A percentile compares a stretch with the other conserved stretches of the same genome.
phyloP scores from a whole-genome alignment of 2,888 invertebrate genomes.

The Stenurella melanura region DNA sequence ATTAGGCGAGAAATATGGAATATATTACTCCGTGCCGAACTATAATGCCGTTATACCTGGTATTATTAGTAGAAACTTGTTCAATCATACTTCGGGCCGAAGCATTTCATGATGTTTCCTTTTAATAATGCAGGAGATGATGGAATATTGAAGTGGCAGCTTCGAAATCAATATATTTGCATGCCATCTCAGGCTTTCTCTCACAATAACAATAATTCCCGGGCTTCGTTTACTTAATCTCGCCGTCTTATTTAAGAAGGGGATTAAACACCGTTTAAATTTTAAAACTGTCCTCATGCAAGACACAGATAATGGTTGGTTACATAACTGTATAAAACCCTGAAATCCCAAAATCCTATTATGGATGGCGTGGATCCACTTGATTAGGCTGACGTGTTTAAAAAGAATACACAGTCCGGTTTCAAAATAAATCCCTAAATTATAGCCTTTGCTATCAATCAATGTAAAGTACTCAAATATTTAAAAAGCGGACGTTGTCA shows the following conservation, averaged over 20 bases:
- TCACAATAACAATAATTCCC: conserved; percentile 43
- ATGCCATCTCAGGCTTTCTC: conserved; percentile 34
- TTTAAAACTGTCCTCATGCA: conserved; percentile 53
- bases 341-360: conserved; percentile 50
- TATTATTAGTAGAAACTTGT: conserved; percentile 46
- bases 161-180: conserved; percentile 47
- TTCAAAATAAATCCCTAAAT: conserved; percentile 44
- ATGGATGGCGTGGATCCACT: conserved; percentile 48
- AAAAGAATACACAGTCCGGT: conserved; percentile 41
- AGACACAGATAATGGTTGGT: conserved; percentile 51
- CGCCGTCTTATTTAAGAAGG: conserved; percentile 40
- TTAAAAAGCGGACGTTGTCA: conserved; percentile 5
- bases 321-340: conserved; percentile 48
- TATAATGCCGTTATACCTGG: conserved; percentile 36
- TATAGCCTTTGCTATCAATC: conserved; percentile 30
- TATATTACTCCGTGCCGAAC: conserved; percentile 35
- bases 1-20: conserved; percentile 31
- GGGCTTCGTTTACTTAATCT: conserved; percentile 41
- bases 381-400: conserved; percentile 45
- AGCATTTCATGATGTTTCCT: conserved; percentile 45
- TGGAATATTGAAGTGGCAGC: conserved; percentile 39
- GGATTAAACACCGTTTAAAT: conserved; percentile 56
- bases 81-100: conserved; percentile 39
- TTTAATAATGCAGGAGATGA: conserved; percentile 45
- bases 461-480: conserved; percentile 22